Conservation (phyloP, 2,888 invertebrate species). For the Patella ulyssiponensis region DNA sequence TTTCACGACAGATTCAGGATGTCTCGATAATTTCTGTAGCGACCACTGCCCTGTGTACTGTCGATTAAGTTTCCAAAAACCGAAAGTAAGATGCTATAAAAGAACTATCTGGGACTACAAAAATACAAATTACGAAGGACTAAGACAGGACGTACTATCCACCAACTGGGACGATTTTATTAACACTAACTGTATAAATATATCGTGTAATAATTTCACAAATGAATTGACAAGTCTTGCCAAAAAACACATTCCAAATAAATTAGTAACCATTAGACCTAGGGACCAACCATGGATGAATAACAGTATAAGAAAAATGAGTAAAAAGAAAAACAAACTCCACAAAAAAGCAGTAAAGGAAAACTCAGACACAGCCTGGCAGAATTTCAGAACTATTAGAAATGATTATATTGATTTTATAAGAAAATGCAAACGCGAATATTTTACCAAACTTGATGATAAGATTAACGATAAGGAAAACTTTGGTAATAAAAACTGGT, state of each 20-base stretch:
- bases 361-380: no score
- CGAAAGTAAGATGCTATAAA: not conserved
- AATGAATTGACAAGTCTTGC: constrained; percentile 7
- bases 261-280: constrained; percentile 1
- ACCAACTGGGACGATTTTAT: not conserved
- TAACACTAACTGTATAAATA: not conserved
- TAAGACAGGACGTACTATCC: not conserved
- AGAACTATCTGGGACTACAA: not conserved
- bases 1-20: not conserved
- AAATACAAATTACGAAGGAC: not conserved
- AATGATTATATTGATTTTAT: no score
- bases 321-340: no score
- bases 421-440: no score
- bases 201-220: not conserved
- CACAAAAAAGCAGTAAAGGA: no score
- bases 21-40: constrained; percentile 1
- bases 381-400: no score
- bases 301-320: not conserved
- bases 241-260: not conserved
- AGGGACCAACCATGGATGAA: constrained; percentile 4
- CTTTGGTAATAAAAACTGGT: no score
- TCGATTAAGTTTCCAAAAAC: not conserved
- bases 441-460: no score
- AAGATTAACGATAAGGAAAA: no score
- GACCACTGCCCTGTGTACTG: constrained; percentile 6